Percentiles rank a stretch among this genome's conserved stretches.
phyloP scores from a whole-genome alignment of 2,797 vertebrate genomes.

The Crenichthys baileyi region DNA sequence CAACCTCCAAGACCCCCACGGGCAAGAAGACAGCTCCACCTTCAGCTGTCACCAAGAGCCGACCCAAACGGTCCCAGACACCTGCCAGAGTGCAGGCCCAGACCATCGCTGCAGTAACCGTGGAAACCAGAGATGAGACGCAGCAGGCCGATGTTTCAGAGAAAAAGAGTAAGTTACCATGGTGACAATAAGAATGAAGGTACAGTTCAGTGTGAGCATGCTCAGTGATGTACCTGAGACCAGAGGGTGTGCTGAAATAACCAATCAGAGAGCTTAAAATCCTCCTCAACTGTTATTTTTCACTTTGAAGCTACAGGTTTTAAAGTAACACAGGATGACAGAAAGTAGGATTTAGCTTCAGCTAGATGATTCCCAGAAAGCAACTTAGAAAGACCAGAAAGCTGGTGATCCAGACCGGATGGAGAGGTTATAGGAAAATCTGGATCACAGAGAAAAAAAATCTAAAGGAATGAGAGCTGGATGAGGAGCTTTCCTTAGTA shows the following conservation, averaged over 20 bases:
- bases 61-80: conserved; percentile 83
- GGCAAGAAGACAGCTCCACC: conserved; percentile 78
- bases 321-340: too few species aligned
- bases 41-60: conserved; percentile 81
- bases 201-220: neutral
- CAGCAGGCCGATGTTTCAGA: conserved; percentile 58
- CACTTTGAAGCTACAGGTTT: too few species aligned
- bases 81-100: conserved; percentile 74
- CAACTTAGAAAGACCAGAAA: too few species aligned
- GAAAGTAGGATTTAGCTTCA: too few species aligned
- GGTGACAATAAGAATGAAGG: neutral
- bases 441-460: too few species aligned
- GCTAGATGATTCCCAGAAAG: too few species aligned
- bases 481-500: too few species aligned
- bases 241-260: neutral
- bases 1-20: conserved; percentile 57
- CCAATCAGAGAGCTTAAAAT: too few species aligned
- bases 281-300: too few species aligned
- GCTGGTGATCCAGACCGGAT: too few species aligned
- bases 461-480: too few species aligned
- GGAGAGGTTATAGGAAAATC: too few species aligned
- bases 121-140: conserved; percentile 65
- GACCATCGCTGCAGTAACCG: conserved; percentile 66
- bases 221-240: neutral
- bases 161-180: conserved; percentile 68